These are phyloP conservation scores for Thereuonema tuberculata DNA, from an alignment of 1,140 invertebrate genomes.

Conservation along the genomic window DNA sequence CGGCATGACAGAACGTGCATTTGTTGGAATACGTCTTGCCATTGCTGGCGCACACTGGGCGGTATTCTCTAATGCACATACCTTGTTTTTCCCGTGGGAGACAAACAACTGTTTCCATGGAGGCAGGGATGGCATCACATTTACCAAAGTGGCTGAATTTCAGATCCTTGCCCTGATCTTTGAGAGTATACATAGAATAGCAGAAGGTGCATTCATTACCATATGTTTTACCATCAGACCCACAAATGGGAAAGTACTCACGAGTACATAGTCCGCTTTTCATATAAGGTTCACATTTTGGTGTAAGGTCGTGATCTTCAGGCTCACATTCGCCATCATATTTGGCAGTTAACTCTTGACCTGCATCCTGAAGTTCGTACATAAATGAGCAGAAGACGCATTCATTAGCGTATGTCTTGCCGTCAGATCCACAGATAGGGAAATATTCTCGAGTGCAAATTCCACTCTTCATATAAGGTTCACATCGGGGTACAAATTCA, in stretches of 20 bases:
- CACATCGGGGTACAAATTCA: no score
- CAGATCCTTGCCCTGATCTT: not conserved
- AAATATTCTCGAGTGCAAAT: constrained; percentile 59
- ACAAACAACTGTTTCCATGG: not conserved
- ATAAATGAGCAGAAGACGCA: constrained; percentile 39
- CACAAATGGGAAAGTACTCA: constrained; percentile 46
- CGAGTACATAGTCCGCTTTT: constrained; percentile 47
- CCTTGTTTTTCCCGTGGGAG: constrained; percentile 34
- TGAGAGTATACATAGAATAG: constrained; percentile 48
- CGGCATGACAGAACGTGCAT: constrained; percentile 44
- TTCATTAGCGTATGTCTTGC: constrained; percentile 44
- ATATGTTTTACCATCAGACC: constrained; percentile 12
- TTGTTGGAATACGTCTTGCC: constrained; percentile 10
- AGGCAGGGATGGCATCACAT: not conserved
- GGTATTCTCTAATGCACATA: constrained; percentile 57
- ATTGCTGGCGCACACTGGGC: constrained; percentile 33
- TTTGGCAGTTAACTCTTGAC: not conserved
- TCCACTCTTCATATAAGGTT: not conserved
- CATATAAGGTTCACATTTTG: no score
- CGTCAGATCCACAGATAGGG: constrained; percentile 53
- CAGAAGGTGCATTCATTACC: constrained; percentile 33
- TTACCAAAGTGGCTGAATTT: not conserved
- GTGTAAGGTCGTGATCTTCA: not conserved
- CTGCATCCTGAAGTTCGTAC: constrained; percentile 35
- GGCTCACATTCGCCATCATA: not conserved